phyloP scores from a whole-genome alignment of 1,140 invertebrate genomes.

The Paraescarpia echinospica region DNA sequence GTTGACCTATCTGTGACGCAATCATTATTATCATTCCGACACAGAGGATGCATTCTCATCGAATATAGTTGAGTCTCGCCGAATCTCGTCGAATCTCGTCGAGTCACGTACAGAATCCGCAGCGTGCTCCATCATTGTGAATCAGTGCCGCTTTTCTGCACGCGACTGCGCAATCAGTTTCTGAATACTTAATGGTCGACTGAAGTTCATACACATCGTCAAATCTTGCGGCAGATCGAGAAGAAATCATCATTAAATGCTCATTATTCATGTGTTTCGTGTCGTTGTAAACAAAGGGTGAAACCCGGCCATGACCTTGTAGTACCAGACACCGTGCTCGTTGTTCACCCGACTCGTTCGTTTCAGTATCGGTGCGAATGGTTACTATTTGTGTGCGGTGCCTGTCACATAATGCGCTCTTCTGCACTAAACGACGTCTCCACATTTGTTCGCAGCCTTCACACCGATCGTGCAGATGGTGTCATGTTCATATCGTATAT shows the following conservation, averaged over 20 bases:
- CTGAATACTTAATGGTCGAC: not conserved
- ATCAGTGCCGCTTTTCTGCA: not conserved
- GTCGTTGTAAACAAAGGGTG: not conserved
- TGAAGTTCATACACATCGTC: not conserved
- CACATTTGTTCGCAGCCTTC: constrained; percentile 34
- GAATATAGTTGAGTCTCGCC: no score
- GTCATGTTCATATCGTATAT: not conserved
- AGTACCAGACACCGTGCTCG: not conserved
- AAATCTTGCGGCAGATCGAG: not conserved
- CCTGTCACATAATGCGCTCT: not conserved
- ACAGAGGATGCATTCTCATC: no score
- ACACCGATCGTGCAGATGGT: not conserved
- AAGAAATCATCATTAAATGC: not conserved
- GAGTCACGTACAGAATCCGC: no score
- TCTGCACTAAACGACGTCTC: constrained; percentile 27
- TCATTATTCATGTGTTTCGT: not conserved
- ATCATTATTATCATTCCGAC: no score
- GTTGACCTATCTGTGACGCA: not conserved
- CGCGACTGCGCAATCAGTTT: not conserved
- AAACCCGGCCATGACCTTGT: not conserved
- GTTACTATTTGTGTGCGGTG: not conserved
- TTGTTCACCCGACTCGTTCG: not conserved
- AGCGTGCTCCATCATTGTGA: not conserved
- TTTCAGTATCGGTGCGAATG: no score
- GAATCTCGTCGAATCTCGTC: no score